Base-by-base conservation (phyloP, 2,888 invertebrate genomes). In the Xestia rhomboidea region DNA sequence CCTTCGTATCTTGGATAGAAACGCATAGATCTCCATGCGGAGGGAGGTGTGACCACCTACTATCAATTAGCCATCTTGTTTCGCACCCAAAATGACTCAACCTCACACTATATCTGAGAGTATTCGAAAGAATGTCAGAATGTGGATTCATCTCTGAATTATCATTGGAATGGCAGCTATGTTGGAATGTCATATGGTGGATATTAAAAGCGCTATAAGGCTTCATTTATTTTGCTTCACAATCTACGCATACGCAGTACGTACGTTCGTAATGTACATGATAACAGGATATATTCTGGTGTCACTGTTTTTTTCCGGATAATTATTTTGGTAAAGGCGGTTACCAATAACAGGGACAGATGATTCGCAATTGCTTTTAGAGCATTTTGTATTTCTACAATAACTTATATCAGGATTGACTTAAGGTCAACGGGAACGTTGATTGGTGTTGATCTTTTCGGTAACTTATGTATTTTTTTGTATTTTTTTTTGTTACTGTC, bases 141-240 rank as follows among this genome's bases (percentile, higher is more conserved):
- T 62, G 75, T 84, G 63, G 51, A 84, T 75, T 74, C 46, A 54
- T 70, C 18, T 72, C 64, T 66, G 60, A 84, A 76, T 62, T 81
- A 63, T 69, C 66, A 72, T 67, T 70, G 82, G 72, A 76, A 81
- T 72, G 69, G 24, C n/a, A n/a, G 62, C 57, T n/a, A 66, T 84
- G 49, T 51, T 38, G 82, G 85, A 85, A 83, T 81, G 76, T 68
- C 76, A 85, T 85, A 81, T 54, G 44, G 49, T 46, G 18, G 76
- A 66, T 76, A 85, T 81, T 66, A 69, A 41, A 41, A 54, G 21
- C 63, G 49, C n/a, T 41, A 27, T 69, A 62, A 67, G 68, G 76
- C 30, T 72, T 46, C 76, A 54, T 72, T 76, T 67, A 85, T 85
- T 80, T 80, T 41, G 15, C 24, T 80, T 69, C 62, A 34, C 62